These are phyloP conservation scores for Acrossocheilus wenchowensis DNA, from an alignment of 2,797 vertebrate genomes.

Conservation along the genomic window DNA sequence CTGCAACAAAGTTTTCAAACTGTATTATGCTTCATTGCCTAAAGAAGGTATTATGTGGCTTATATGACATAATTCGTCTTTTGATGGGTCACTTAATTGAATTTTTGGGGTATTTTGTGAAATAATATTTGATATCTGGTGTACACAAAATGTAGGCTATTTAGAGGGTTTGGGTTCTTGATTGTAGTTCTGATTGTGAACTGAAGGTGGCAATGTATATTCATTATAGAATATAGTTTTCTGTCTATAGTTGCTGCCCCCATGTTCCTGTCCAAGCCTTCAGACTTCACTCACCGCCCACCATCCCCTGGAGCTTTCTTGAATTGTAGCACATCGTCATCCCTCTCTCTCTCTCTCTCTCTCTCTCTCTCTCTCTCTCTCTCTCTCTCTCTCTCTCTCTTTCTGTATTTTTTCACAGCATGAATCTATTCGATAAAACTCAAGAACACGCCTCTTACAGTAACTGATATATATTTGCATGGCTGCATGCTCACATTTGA, in stretches of 20 bases:
- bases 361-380: neutral
- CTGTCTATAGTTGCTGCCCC: neutral
- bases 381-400: neutral
- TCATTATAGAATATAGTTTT: neutral
- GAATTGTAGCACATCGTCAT: neutral
- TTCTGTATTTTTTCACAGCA: neutral
- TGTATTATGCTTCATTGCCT: neutral
- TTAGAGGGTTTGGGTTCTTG: neutral
- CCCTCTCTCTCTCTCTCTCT: neutral
- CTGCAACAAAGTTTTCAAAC: neutral
- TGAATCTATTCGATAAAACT: neutral
- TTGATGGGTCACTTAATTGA: neutral
- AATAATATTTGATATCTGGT: neutral
- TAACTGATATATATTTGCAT: neutral
- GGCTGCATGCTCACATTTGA: neutral
- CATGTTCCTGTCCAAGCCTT: neutral
- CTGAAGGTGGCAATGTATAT: slow-evolving; percentile 48
- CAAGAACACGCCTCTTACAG: neutral
- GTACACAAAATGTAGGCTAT: neutral
- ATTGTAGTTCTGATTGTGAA: slow-evolving; percentile 20
- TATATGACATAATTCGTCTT: neutral
- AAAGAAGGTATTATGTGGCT: neutral
- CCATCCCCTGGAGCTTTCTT: slow-evolving; percentile 7
- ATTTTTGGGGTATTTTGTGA: neutral
- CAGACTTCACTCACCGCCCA: slow-evolving; percentile 4